Percentiles rank a stretch among this genome's conserved stretches.
Conservation (phyloP, 1,140 invertebrate species). For the Trichogramma pretiosum region DNA sequence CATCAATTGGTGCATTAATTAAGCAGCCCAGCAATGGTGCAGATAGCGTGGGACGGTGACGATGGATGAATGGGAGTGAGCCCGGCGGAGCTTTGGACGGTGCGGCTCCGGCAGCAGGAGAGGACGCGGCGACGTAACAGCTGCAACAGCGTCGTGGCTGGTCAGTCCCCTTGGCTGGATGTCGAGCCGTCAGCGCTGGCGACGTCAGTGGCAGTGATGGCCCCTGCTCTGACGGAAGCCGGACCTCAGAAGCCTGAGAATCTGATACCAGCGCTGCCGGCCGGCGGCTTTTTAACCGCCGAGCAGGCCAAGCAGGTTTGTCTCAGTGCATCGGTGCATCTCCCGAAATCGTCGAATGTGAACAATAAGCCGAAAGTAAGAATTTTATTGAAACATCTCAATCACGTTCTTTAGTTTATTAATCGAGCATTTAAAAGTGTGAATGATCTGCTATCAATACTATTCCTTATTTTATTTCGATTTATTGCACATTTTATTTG, state of each 20-base stretch:
- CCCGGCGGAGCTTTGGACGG: slow-evolving; percentile 24
- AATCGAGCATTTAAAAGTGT: too few relatives aligned
- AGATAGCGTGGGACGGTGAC: slow-evolving; percentile 9
- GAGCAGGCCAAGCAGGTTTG: slow-evolving; percentile 39
- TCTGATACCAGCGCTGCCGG: slow-evolving; percentile 40
- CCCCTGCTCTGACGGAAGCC: slow-evolving; percentile 62
- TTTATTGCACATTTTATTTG: too few relatives aligned
- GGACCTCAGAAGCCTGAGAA: slow-evolving; percentile 53
- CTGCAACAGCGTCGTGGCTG: slow-evolving; percentile 23
- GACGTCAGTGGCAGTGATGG: slow-evolving; percentile 60
- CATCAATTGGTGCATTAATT: too few relatives aligned
- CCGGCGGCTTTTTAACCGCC: slow-evolving; percentile 39
- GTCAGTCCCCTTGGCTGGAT: slow-evolving; percentile 41
- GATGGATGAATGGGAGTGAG: slow-evolving; percentile 56
- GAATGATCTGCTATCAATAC: too few relatives aligned
- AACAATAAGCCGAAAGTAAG: slow-evolving; percentile 11
- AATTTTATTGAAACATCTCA: slow-evolving; percentile 1
- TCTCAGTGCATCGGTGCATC: slow-evolving; percentile 8
- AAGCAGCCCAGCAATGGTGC: slow-evolving; percentile 6
- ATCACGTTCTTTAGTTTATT: too few relatives aligned
- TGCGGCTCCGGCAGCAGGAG: slow-evolving; percentile 1
- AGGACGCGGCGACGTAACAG: slow-evolving; percentile 15
- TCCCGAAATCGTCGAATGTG: slow-evolving; percentile 7
- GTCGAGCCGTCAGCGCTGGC: slow-evolving; percentile 45
- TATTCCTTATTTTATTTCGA: too few relatives aligned